Percentiles rank a stretch among this genome's conserved stretches.
These are phyloP conservation scores for Tympanuchus pallidicinctus DNA, from an alignment of 2,113 vertebrate genomes.

Conservation along the genomic window DNA sequence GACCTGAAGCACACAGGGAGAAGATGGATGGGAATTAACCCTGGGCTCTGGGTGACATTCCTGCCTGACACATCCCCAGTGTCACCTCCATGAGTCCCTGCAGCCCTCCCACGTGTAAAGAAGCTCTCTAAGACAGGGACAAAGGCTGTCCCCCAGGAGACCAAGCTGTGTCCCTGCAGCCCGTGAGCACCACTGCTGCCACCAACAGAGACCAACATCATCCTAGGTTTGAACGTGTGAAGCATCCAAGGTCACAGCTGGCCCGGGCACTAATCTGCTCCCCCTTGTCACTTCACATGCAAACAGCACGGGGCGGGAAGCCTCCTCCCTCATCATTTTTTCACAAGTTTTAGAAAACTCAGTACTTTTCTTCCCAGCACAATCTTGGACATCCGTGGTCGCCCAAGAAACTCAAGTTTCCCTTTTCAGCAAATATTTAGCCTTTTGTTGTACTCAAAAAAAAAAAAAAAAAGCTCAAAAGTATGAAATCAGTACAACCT, in stretches of 20 bases:
- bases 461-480: not conserved
- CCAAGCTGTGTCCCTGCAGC: not conserved
- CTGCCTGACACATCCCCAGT: not conserved
- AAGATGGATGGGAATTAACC: slow-evolving; percentile 41
- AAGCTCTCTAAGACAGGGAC: not conserved
- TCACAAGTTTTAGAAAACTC: slow-evolving; percentile 37
- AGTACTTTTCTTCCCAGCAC: slow-evolving; percentile 22
- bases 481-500: slow-evolving; percentile 31
- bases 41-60: slow-evolving; percentile 5
- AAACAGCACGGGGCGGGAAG: slow-evolving; percentile 18
- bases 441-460: not conserved
- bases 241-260: slow-evolving; percentile 39
- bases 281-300: slow-evolving; percentile 6
- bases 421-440: slow-evolving; percentile 38
- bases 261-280: not conserved
- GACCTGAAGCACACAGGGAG: not conserved
- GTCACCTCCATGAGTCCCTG: slow-evolving; percentile 2
- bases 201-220: not conserved
- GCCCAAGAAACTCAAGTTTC: not conserved
- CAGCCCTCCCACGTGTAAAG: not conserved
- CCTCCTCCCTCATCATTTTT: slow-evolving; percentile 46
- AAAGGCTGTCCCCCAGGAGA: not conserved
- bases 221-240: not conserved
- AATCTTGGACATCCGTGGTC: not conserved
- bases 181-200: not conserved